Evolutionary conservation across 2,797 vertebrate species (phyloP).

Genomic region (Pyrocephalus nanus): DNA sequence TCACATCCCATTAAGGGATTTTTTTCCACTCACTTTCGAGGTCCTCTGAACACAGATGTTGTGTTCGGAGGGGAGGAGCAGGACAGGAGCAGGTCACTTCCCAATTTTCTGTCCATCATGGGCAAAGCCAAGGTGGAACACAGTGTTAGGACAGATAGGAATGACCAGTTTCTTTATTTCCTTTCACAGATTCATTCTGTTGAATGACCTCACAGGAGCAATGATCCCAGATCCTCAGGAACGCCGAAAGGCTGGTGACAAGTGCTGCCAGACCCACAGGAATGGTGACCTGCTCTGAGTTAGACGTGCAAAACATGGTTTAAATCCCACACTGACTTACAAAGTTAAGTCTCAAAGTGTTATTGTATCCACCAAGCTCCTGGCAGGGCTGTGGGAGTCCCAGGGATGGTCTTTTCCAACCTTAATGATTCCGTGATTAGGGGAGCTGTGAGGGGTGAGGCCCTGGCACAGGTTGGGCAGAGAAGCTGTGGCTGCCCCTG

Average conservation of each 20-base stretch:
- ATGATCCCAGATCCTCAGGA: rapidly evolving
- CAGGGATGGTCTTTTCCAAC: rapidly evolving
- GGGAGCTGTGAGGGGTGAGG: neutral
- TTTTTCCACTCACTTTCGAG: neutral
- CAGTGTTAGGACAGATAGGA: rapidly evolving
- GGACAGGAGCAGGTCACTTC: too few relatives aligned
- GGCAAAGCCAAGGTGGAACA: neutral
- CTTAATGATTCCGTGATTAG: neutral
- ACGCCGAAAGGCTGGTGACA: neutral
- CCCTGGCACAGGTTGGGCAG: neutral
- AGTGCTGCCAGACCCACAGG: neutral
- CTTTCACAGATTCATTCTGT: neutral
- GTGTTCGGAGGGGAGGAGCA: too few relatives aligned
- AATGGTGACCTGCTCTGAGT: neutral
- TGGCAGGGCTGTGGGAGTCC: neutral
- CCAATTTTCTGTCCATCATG: neutral
- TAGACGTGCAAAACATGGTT: rapidly evolving
- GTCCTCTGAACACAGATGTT: neutral
- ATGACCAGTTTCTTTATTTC: rapidly evolving
- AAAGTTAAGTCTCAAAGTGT: neutral
- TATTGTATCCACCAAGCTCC: rapidly evolving
- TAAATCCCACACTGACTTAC: rapidly evolving
- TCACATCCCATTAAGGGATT: neutral
- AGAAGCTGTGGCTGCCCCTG: neutral
- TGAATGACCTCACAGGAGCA: neutral